Percentiles rank a stretch among this genome's conserved stretches.
Conservation (phyloP, 2,888 invertebrate genomes). For the Ophion ellenae region DNA sequence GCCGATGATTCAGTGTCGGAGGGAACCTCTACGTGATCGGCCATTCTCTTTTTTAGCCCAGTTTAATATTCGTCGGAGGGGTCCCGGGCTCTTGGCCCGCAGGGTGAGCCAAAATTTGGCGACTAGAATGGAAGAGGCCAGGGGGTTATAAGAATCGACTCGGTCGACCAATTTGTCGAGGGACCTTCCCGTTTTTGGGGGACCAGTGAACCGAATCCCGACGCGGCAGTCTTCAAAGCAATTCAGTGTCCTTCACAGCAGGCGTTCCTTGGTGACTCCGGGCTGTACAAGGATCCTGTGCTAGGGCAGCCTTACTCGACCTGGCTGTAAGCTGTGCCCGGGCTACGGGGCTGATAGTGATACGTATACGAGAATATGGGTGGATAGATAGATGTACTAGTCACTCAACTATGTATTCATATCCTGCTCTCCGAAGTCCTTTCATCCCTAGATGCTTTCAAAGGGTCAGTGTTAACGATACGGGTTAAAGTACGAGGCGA, state of each 20-base stretch:
- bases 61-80: slow-evolving; percentile 23
- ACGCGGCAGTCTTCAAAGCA: slow-evolving; percentile 60
- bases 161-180: slow-evolving; percentile 61
- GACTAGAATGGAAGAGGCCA: slow-evolving; percentile 26
- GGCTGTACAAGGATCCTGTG: slow-evolving; percentile 4
- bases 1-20: not conserved
- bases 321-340: not conserved
- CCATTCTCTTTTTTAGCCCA: slow-evolving; percentile 39
- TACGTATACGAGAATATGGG: not conserved
- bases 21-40: slow-evolving; percentile 35
- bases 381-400: not conserved
- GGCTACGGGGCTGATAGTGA: not conserved
- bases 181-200: slow-evolving; percentile 56
- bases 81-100: slow-evolving; percentile 30
- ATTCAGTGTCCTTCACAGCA: slow-evolving; percentile 35
- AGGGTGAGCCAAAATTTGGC: slow-evolving; percentile 48
- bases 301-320: not conserved
- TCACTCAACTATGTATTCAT: slow-evolving; percentile 15
- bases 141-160: slow-evolving; percentile 9
- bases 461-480: not conserved
- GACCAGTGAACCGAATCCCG: slow-evolving; percentile 52
- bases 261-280: slow-evolving; percentile 24
- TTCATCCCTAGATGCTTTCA: not conserved
- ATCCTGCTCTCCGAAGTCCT: slow-evolving; percentile 6
- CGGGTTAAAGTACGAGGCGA: not conserved